A percentile compares a stretch with the other conserved stretches of the same genome.
phyloP scores from a whole-genome alignment of 2,888 invertebrate genomes.

The Busseola fusca region DNA sequence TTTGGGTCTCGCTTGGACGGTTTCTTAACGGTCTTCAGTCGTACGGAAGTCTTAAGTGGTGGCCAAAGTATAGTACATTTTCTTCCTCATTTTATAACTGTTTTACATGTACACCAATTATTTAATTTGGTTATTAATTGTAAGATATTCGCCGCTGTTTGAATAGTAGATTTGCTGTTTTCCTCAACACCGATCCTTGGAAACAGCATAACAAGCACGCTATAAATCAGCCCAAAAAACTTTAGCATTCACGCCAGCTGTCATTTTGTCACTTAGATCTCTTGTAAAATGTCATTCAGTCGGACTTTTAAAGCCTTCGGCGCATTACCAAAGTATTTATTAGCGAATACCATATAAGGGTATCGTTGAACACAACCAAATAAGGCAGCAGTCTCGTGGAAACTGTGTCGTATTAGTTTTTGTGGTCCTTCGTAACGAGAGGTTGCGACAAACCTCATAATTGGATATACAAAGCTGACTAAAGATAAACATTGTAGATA shows the following conservation, averaged over 20 bases:
- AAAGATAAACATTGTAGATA: conserved; percentile 28
- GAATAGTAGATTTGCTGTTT: conserved; percentile 12
- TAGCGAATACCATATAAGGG: conserved; percentile 69
- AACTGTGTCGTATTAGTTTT: conserved; percentile 78
- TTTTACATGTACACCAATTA: conserved; percentile 28
- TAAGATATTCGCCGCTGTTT: conserved; percentile 24
- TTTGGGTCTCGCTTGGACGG: conserved; percentile 23
- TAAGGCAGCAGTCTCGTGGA: conserved; percentile 77
- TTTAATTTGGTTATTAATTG: conserved; percentile 18
- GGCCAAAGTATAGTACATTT: conserved; percentile 1
- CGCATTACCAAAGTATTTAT: conserved; percentile 66
- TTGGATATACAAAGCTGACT: conserved; percentile 57
- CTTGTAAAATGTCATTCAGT: conserved; percentile 58
- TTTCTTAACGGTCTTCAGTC: conserved; percentile 12
- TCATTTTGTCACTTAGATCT: conserved; percentile 54
- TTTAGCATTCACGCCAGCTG: conserved; percentile 38
- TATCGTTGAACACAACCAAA: conserved; percentile 72
- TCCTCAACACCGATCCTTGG: neutral
- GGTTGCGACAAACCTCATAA: conserved; percentile 67
- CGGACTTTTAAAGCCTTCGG: conserved; percentile 58
- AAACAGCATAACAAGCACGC: conserved; percentile 8
- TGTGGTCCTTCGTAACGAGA: conserved; percentile 69
- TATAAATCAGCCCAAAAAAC: conserved; percentile 40
- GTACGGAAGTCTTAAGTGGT: neutral
- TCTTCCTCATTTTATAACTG: conserved; percentile 16